Base-by-base conservation (phyloP, 2,888 invertebrate genomes). In the Ophion obscuratus region DNA sequence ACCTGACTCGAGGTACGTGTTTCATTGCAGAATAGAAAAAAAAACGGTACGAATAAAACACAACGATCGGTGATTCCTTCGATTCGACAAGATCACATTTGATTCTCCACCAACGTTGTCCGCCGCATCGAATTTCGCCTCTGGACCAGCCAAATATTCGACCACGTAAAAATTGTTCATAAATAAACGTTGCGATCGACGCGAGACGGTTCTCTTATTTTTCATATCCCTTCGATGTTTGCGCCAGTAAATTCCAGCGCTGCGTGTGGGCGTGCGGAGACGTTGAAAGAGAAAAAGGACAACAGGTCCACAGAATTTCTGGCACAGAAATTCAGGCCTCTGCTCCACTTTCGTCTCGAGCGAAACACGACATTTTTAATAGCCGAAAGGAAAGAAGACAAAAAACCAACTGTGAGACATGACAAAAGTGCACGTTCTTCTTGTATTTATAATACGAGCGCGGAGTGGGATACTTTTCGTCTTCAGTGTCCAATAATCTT, bases 301-400 rank as follows among this genome's bases (percentile, higher is more conserved):
- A 81, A 68, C 77, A 83, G 57, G 62, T 40, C 68, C 59, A 80
- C 70, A 44, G 83, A 86, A 81, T 81, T 83, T 57, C 83, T 83
- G 86, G 81, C 86, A 83, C 86, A 75, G 81, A 83, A 83, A 81
- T 78, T 47, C 81, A 78, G 83, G 77, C 59, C 64, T 31, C 31
- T 78, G 83, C 70, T 83, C 83, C 70, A 86, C 86, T 83, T 86
- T 86, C 75, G 83, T 83, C 74, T 27, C 74, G 61, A 31, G 36
- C 47, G 44, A 77, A 53, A 14, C 68, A 61, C 27, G 67, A 77
- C 83, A 81, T 75, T 81, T 86, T 83, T 81, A 78, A 66, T 78
- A 78, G 36, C 64, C 57, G 73, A 57, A 53, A 53, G 53, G 17
- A 53, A 53, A 53, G 53, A 17, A 14, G 53, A 53, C 11, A 11